Base-by-base conservation (phyloP, 1,140 invertebrate species). In the Cydia strobilella region DNA sequence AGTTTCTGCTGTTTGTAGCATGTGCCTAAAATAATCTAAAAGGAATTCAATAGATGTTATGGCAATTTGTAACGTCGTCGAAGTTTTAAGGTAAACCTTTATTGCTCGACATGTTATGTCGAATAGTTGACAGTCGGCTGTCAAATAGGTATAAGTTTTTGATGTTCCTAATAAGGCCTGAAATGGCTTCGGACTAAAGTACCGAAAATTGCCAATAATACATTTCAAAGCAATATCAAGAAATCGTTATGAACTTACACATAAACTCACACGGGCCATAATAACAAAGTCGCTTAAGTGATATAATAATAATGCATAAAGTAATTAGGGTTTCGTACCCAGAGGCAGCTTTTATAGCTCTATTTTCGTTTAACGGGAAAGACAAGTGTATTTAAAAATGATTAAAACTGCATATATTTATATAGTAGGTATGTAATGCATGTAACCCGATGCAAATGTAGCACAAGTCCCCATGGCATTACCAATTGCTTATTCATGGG, bases 401-500 rank as follows among this genome's bases (percentile, higher is more conserved):
- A 51, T 2, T 42, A 42, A 12, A 51, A 51, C 48, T 51, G 48
- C 2, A 42, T 12, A 1, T 48, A n/a, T 42, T 42, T 15, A 15
- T n/a, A 54, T 54, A 54, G 4, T 18, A 39, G 1, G n/a, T 18
- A 54, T 3, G n/a, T n/a, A n/a, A n/a, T n/a, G n/a, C n/a, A 54
- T 20, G 20, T 59, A 20, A 69, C 2, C 1, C n/a, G 5, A 69
- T 69, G 65, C 7, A 39, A 69, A 69, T 69, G 27, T 18, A 69
- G 31, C 15, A 2, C 65, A 39, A 18, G 6, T 35, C n/a, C 65
- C 65, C 9, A n/a, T 35, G 31, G 31, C 31, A 69, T 42, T 69
- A 35, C 18, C 31, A 20, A 39, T 69, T 69, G 12, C 15, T 69
- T 69, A 69, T 69, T 35, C 35, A 69, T 69, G 65, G 65, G 31